Evolutionary conservation across 2,888 invertebrate species (phyloP).

Genomic region (Conus canariensis): DNA sequence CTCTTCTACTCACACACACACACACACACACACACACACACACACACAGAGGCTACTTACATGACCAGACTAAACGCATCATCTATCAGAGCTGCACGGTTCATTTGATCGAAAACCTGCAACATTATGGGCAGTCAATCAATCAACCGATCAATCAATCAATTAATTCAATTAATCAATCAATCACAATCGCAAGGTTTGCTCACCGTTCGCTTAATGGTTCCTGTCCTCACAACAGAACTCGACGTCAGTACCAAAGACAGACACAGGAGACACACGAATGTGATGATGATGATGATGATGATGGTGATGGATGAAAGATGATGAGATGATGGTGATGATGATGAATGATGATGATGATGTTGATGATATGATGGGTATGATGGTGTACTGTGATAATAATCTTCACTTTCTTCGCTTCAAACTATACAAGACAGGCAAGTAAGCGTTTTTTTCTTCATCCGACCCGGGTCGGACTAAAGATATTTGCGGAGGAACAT

Average conservation of each 20-base stretch:
- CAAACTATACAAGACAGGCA: too few species aligned
- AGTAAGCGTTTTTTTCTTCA: too few species aligned
- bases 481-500: too few species aligned
- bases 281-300: not conserved
- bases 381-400: slow-evolving; percentile 28
- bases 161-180: too few species aligned
- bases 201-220: too few species aligned
- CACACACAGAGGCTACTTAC: not conserved
- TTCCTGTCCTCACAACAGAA: too few species aligned
- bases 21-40: too few species aligned
- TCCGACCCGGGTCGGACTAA: too few species aligned
- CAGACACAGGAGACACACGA: too few species aligned
- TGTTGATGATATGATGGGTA: not conserved
- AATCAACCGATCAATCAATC: not conserved
- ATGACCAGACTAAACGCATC: slow-evolving; percentile 36
- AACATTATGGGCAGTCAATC: not conserved
- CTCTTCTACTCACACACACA: too few species aligned
- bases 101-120: slow-evolving; percentile 27
- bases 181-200: too few species aligned
- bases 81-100: slow-evolving; percentile 30
- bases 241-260: too few species aligned
- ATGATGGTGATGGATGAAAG: not conserved
- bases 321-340: not conserved
- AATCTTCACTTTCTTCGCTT: not conserved
- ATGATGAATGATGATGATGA: slow-evolving; percentile 35